Conservation (phyloP, 2,797 vertebrate genomes). For the Squalus acanthias region DNA sequence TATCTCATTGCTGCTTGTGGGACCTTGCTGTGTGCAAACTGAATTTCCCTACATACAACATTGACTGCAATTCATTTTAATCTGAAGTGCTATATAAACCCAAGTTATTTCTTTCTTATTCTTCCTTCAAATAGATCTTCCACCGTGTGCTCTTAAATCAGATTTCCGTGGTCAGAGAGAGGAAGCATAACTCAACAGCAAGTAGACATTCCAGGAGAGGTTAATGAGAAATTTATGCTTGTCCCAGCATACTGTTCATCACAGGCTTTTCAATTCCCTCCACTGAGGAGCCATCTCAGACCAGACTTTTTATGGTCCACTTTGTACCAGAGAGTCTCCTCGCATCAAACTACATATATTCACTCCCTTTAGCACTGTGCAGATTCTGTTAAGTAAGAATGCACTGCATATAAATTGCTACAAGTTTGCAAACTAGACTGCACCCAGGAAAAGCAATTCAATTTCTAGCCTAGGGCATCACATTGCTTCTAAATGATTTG, state of each 20-base stretch:
- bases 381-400: not conserved
- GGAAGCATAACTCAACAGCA: not conserved
- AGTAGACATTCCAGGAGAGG: not conserved
- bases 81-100: not conserved
- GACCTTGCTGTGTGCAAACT: not conserved
- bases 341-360: not conserved
- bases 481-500: not conserved
- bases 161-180: too few relatives aligned
- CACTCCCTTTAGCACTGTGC: not conserved
- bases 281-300: not conserved
- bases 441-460: not conserved
- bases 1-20: not conserved
- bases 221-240: not conserved
- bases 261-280: not conserved
- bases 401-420: not conserved
- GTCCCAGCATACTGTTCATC: not conserved
- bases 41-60: not conserved
- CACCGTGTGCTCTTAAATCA: not conserved
- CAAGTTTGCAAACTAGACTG: not conserved
- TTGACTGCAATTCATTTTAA: not conserved
- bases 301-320: not conserved
- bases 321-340: not conserved
- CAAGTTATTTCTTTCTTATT: not conserved
- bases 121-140: not conserved
- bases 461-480: not conserved